Conservation (phyloP, 1,140 invertebrate species). For the Triops longicaudatus region DNA sequence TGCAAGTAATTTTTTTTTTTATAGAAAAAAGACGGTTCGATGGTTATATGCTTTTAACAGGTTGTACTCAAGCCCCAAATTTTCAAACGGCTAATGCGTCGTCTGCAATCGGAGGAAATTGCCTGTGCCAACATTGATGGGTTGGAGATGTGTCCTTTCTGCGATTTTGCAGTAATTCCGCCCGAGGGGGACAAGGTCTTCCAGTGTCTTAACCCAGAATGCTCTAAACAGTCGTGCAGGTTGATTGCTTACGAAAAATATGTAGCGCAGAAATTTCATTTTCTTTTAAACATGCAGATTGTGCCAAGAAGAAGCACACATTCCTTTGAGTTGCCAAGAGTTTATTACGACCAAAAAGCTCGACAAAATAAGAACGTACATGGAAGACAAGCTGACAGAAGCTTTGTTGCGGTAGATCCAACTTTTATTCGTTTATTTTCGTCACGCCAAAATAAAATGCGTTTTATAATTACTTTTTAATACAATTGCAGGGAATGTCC, state of each 20-base stretch:
- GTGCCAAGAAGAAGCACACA: conserved; percentile 53
- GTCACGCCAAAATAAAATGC: neutral
- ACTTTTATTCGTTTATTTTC: neutral
- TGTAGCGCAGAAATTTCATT: too few species aligned
- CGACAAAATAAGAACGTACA: conserved; percentile 46
- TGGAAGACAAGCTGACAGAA: conserved; percentile 57
- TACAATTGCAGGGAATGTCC: conserved; percentile 49
- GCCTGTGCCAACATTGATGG: conserved; percentile 50
- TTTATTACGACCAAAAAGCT: conserved; percentile 46
- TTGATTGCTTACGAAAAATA: conserved; percentile 31
- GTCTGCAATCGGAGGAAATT: conserved; percentile 51
- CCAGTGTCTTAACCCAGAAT: conserved; percentile 53
- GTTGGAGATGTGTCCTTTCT: conserved; percentile 55
- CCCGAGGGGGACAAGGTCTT: conserved; percentile 51
- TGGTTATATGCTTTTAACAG: conserved; percentile 33
- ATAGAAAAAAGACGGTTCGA: too few species aligned
- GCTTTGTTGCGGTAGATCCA: conserved; percentile 47
- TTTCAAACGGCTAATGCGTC: conserved; percentile 47
- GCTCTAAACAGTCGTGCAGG: conserved; percentile 55
- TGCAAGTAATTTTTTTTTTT: neutral
- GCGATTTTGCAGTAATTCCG: conserved; percentile 51
- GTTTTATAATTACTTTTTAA: too few species aligned
- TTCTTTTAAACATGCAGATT: conserved; percentile 38
- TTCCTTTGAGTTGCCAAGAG: conserved; percentile 55
- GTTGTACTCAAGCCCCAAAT: conserved; percentile 43